A percentile compares a stretch with the other conserved stretches of the same genome.
phyloP scores from a whole-genome alignment of 2,888 invertebrate species.

The Hypomecis punctinalis region DNA sequence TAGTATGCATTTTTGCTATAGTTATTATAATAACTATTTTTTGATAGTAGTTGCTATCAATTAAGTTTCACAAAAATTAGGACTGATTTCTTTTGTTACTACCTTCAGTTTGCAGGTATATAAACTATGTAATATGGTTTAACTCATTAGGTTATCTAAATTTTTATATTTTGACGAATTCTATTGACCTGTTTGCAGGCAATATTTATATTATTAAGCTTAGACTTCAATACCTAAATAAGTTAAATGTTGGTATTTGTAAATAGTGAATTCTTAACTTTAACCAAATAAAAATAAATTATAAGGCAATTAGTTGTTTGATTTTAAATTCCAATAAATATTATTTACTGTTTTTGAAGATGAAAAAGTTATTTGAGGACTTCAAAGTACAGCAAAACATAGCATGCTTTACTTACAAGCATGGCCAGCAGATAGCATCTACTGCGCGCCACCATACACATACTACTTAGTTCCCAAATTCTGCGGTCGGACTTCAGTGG shows the following conservation, averaged over 20 bases:
- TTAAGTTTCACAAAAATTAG: constrained; percentile 18
- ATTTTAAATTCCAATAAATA: constrained; percentile 36
- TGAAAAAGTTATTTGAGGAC: too few species aligned
- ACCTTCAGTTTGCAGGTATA: constrained; percentile 11
- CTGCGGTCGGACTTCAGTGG: too few species aligned
- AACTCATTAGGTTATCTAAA: constrained; percentile 21
- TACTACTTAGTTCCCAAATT: too few species aligned
- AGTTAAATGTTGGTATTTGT: constrained; percentile 60
- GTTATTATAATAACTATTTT: background rate
- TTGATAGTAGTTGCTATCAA: constrained; percentile 10
- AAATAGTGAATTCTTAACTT: constrained; percentile 72
- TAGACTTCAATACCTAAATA: constrained; percentile 25
- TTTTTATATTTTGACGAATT: constrained; percentile 18
- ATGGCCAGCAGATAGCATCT: too few species aligned
- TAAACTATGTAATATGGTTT: constrained; percentile 2
- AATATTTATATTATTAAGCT: constrained; percentile 18
- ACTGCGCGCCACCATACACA: too few species aligned
- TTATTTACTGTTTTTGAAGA: background rate
- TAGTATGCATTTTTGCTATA: constrained; percentile 10
- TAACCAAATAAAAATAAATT: constrained; percentile 77
- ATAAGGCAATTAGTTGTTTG: constrained; percentile 50
- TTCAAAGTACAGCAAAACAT: too few species aligned
- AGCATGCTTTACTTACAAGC: too few species aligned
- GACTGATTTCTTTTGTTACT: constrained; percentile 25
- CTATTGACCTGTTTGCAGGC: constrained; percentile 27